Evolutionary conservation across 2,888 invertebrate species (phyloP).

Genomic region (Rhamnusium bicolor): DNA sequence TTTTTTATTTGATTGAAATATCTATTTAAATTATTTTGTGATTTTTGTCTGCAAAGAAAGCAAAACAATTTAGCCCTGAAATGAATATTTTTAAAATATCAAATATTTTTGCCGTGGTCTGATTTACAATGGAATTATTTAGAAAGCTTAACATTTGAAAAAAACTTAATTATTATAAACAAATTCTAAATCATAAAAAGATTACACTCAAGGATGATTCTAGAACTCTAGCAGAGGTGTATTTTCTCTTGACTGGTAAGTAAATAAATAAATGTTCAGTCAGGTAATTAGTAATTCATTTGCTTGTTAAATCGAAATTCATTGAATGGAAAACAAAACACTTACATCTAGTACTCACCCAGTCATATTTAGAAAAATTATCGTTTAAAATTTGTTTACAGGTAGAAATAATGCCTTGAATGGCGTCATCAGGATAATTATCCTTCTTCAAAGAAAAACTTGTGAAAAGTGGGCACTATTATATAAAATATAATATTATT

Average conservation of each 20-base stretch:
- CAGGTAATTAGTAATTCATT: slow-evolving; percentile 19
- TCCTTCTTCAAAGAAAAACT: slow-evolving; percentile 10
- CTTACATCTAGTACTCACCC: slow-evolving; percentile 10
- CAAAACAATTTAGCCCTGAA: background rate
- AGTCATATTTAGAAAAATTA: slow-evolving; percentile 18
- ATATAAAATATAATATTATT: slow-evolving; percentile 3
- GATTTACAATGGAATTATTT: background rate
- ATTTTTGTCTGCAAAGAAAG: background rate
- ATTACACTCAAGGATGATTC: slow-evolving; percentile 21
- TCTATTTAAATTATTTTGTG: no score
- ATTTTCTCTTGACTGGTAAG: slow-evolving; percentile 26
- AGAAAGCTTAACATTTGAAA: background rate
- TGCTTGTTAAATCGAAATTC: background rate
- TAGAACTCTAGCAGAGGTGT: slow-evolving; percentile 4
- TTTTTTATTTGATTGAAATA: no score
- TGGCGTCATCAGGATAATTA: slow-evolving; percentile 24
- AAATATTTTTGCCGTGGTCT: background rate
- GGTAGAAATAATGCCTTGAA: background rate
- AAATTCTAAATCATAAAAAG: slow-evolving; percentile 1
- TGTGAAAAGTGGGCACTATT: slow-evolving; percentile 17
- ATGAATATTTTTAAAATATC: background rate
- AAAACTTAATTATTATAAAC: background rate
- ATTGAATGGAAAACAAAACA: slow-evolving; percentile 2
- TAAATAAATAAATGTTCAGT: slow-evolving; percentile 17
- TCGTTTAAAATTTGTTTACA: slow-evolving; percentile 6